Evolutionary conservation across 92 coral and sea anemone genomes (phyloP).

Genomic region (Zoanthus sansibaricus): DNA sequence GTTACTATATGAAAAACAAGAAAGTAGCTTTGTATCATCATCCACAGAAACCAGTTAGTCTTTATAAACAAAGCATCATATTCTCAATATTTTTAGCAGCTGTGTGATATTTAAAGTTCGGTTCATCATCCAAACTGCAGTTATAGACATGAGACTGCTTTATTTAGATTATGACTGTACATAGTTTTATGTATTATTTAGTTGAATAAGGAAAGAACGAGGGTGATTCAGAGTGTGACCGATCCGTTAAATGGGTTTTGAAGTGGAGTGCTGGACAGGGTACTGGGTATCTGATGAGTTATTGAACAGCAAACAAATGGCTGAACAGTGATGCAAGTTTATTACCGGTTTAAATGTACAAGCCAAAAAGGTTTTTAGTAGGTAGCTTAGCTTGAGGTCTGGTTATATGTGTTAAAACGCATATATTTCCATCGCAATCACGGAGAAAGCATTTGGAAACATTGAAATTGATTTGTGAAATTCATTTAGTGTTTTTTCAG

Average conservation of each 20-base stretch:
- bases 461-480: neutral
- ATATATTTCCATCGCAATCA: neutral
- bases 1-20: neutral
- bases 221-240: neutral
- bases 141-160: neutral
- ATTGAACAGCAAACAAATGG: neutral
- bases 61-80: neutral
- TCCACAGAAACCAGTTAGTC: slow-evolving; percentile 9
- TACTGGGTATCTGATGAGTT: neutral
- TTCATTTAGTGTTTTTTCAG: neutral
- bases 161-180: neutral
- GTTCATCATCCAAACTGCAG: neutral
- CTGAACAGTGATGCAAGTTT: neutral
- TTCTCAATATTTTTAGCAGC: neutral
- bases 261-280: neutral
- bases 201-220: neutral
- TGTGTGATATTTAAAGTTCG: neutral
- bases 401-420: neutral
- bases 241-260: neutral
- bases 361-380: neutral
- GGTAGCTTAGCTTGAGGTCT: neutral
- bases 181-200: neutral
- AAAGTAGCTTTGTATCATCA: slow-evolving; percentile 14
- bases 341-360: neutral
- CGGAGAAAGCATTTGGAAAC: neutral